Evolutionary conservation across 1,140 invertebrate genomes (phyloP).

Genomic region (Pseudomyrmex flavicornis): DNA sequence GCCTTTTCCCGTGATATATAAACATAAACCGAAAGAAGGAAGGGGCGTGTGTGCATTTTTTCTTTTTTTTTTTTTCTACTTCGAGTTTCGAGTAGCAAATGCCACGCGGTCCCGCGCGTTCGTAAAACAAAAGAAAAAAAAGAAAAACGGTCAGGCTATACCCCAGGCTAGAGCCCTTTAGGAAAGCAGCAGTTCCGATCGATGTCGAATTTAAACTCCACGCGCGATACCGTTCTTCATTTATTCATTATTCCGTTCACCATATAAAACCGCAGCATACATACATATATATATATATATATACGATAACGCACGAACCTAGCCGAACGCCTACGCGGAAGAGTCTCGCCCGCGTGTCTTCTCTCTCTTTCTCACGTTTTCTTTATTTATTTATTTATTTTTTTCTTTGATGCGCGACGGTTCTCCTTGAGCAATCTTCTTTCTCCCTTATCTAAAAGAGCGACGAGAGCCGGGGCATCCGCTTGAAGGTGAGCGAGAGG

Average conservation of each 20-base stretch:
- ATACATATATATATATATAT: background rate
- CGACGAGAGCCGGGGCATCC: background rate
- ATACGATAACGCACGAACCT: constrained; percentile 26
- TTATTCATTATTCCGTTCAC: constrained; percentile 66
- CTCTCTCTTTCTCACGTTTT: background rate
- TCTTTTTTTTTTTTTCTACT: too few relatives aligned
- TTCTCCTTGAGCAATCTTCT: background rate
- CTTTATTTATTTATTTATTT: background rate
- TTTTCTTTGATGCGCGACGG: background rate
- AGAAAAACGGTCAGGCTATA: background rate
- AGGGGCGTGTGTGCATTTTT: too few relatives aligned
- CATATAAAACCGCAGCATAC: constrained; percentile 42
- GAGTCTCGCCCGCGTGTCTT: constrained; percentile 54
- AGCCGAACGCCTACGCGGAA: constrained; percentile 64
- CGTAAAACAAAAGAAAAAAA: background rate
- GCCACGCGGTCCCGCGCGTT: background rate
- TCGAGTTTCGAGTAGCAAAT: constrained; percentile 29
- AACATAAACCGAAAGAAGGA: background rate
- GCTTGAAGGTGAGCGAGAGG: constrained; percentile 64
- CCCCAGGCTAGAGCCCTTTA: constrained; percentile 31
- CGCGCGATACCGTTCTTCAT: constrained; percentile 64
- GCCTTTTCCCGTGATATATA: background rate
- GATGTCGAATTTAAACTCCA: constrained; percentile 61
- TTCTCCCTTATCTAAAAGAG: background rate
- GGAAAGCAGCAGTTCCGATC: constrained; percentile 70